phyloP scores from a whole-genome alignment of 2,797 vertebrate genomes.

The Crocidura indochinensis region DNA sequence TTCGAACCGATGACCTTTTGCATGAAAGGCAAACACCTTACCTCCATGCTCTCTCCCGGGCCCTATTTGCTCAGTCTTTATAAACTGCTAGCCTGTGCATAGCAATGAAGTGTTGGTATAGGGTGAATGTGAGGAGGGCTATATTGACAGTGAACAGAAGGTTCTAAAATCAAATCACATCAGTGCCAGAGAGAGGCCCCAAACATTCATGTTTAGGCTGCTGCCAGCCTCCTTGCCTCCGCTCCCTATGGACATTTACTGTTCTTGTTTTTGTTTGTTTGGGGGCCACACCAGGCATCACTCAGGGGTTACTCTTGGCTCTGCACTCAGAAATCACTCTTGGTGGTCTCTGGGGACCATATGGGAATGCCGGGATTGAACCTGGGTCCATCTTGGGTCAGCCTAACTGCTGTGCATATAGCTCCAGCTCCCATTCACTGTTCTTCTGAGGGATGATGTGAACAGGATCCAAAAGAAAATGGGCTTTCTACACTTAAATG shows the following conservation, averaged over 20 bases:
- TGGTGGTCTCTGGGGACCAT: no score
- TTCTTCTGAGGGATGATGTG: slow-evolving; percentile 85
- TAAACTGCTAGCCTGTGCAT: slow-evolving; percentile 88
- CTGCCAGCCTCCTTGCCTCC: slow-evolving; percentile 54
- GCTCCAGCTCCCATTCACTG: slow-evolving; percentile 52
- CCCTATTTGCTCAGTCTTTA: slow-evolving; percentile 88
- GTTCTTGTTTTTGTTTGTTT: slow-evolving; percentile 78
- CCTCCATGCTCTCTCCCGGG: no score
- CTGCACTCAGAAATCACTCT: no score
- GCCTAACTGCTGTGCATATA: no score
- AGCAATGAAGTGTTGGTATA: slow-evolving; percentile 84
- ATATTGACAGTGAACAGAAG: slow-evolving; percentile 81
- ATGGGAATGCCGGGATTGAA: no score
- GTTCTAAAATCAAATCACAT: slow-evolving; percentile 84
- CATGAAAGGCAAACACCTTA: no score
- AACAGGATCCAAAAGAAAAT: slow-evolving; percentile 76
- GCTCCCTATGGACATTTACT: slow-evolving; percentile 75
- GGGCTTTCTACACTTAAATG: slow-evolving; percentile 72
- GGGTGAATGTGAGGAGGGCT: slow-evolving; percentile 84
- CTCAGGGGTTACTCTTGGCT: no score
- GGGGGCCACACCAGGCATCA: no score
- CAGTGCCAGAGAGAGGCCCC: slow-evolving; percentile 74
- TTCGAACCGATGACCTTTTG: no score
- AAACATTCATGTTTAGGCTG: slow-evolving; percentile 80
- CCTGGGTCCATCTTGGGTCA: no score